phyloP scores from a whole-genome alignment of 2,888 invertebrate genomes.

The Clepsis dumicolana region DNA sequence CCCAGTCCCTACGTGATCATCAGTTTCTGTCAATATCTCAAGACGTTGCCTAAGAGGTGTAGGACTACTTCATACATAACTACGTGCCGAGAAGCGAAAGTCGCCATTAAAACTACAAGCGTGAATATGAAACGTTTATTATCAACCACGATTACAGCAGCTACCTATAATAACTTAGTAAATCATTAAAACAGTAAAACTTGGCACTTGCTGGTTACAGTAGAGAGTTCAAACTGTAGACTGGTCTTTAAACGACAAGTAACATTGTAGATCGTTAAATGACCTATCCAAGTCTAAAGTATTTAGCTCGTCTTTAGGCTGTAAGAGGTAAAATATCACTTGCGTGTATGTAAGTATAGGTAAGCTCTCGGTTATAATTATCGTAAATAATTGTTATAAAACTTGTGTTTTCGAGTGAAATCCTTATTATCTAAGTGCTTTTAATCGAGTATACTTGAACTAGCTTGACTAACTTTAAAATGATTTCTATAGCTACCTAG shows the following conservation, averaged over 20 bases:
- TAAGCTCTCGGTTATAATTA: conserved; percentile 55
- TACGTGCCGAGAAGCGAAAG: conserved; percentile 8
- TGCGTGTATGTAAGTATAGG: conserved; percentile 48
- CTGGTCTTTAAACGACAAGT: not conserved
- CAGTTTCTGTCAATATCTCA: too few relatives aligned
- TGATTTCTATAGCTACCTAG: not conserved
- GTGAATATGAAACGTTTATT: conserved; percentile 79
- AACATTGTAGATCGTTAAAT: too few relatives aligned
- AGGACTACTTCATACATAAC: not conserved
- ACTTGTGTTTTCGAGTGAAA: not conserved
- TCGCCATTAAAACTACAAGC: conserved; percentile 45
- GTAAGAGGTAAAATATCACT: conserved; percentile 10
- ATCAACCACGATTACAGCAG: conserved; percentile 57
- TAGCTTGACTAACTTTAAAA: conserved; percentile 8
- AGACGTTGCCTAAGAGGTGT: too few relatives aligned
- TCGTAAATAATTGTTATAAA: not conserved
- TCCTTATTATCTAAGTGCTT: not conserved
- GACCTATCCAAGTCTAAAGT: not conserved
- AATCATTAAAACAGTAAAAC: conserved; percentile 18
- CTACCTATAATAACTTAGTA: conserved; percentile 29
- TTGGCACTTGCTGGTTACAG: conserved; percentile 72
- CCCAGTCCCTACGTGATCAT: too few relatives aligned
- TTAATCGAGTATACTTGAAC: not conserved
- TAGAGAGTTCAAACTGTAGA: conserved; percentile 49
- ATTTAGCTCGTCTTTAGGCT: conserved; percentile 24